Base-by-base conservation (phyloP, 2,888 invertebrate species). In the Perizoma flavofasciatum region DNA sequence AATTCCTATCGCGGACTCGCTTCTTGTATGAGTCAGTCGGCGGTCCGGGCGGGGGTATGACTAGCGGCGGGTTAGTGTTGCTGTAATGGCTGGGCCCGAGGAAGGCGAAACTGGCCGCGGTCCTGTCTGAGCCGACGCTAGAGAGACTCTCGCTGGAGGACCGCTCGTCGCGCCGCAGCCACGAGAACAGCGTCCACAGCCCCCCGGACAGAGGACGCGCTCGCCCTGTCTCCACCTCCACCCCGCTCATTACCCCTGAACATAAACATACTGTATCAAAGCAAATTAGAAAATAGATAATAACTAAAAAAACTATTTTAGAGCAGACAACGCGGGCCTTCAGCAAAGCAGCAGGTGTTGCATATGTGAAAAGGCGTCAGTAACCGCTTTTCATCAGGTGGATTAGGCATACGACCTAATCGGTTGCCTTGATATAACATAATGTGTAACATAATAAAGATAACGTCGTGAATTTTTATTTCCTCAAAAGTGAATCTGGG, bases 51-150 rank as follows among this genome's bases (percentile, higher is more conserved):
- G 87, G 85, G 39, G 93, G 92, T 61, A 89, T 82, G 69, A 88
- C 81, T 52, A 89, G 74, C 22, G 90, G 74, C 22, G 90, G 88
- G 49, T 81, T 75, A 32, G 85, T 86, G 50, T 83, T 81, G 52
- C 83, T 83, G 79, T 94, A 94, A 63, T 88, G 85, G 48, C 91
- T 85, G 63, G 95, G 93, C 54, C 92, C 81, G 67, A 95, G 92
- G 80, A 94, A 96, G 11, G 95, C 94, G 78, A 96, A 96, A 75
- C 96, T 96, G 44, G 94, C 94, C 11, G 94, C 95, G 7, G 96
- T 95, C 51, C 95, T 94, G 59, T 94, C 95, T 71, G 96, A 96
- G 75, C 95, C 94, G 51, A 93, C 93, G 69, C 95, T 95, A 71
- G 94, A 94, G 65, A 95, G 88, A 79, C 95, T 95, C 37, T 86